Conservation (phyloP, 2,888 invertebrate genomes). For the Ectemnius cavifrons region DNA sequence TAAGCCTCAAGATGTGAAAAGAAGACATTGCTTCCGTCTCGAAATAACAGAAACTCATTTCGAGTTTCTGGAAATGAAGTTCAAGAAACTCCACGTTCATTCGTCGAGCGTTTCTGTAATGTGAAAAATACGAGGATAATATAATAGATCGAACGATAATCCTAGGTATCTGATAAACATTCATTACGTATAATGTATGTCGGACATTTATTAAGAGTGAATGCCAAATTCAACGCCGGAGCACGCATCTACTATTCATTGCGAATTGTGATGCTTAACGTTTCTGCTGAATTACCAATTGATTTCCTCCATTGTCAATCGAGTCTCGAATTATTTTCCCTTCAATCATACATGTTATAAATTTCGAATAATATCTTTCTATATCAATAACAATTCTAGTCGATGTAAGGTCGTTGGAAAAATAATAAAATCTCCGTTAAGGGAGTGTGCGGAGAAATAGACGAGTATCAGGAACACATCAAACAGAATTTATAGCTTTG, state of each 20-base stretch:
- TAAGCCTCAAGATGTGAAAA: no score
- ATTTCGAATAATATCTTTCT: not conserved
- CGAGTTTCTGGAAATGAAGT: no score
- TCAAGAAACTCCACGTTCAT: no score
- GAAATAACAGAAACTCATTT: no score
- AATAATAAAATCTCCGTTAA: not conserved
- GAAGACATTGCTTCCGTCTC: no score
- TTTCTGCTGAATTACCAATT: not conserved
- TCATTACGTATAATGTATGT: not conserved
- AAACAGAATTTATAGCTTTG: not conserved
- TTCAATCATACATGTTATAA: not conserved
- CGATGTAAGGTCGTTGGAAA: not conserved
- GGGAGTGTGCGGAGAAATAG: not conserved
- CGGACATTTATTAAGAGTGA: not conserved
- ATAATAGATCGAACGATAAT: no score
- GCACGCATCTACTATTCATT: not conserved
- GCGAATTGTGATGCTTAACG: not conserved
- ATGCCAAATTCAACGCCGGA: not conserved
- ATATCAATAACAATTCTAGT: not conserved
- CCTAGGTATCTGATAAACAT: no score
- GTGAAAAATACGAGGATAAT: no score
- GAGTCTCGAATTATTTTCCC: not conserved
- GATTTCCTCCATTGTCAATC: not conserved
- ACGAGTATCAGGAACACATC: not conserved
- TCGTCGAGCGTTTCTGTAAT: no score